Evolutionary conservation across 1,140 invertebrate species (phyloP), one percentile per base, ranked within the genome.

Genomic region (Pinna nobilis): DNA sequence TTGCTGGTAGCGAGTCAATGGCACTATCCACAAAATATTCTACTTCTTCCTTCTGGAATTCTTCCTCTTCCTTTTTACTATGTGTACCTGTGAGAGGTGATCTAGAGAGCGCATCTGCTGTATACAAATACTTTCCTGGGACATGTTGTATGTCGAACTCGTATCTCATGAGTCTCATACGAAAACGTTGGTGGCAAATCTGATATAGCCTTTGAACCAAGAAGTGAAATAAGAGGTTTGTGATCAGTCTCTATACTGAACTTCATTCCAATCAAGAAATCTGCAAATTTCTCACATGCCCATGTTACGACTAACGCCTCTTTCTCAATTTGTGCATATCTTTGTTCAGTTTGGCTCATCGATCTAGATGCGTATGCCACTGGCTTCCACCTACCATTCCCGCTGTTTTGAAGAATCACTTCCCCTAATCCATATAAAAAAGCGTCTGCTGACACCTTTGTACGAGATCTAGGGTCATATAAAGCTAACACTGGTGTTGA

Each of bases 91-190:
- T 37, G 18, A 18, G 18, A 7, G 28, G 50, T 33, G 51, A n/a
- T 73, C 67, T 61, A 30, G 50, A 55, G 18, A 70, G 23, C 4
- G 76, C 39, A 30, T 78, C 71, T 30, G 67, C 71, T 15, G 71
- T 70, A 18, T 50, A n/a, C 7, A 78, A 18, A 18, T 60, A 23
- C 33, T 78, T 74, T n/a, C 74, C 74, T 0, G 77, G 59, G n/a
- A 69, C 60, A 53, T 79, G 69, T 11, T 50, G 15, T 32, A 76
- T 69, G 7, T 39, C 28, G 32, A 50, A 76, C 3, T 64, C 28
- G 44, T 63, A 79, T 37, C 74, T 44, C 69, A 69, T 69, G 2
- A 79, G 44, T 3, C 66, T 30, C 63, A 79, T 75, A 35, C 59
- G 33, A 33, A 78, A 75, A 35, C 76, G 60, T 63, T 44, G 60